These are phyloP conservation scores for Anser cygnoides DNA, from an alignment of 2,113 vertebrate genomes.

Conservation along the genomic window DNA sequence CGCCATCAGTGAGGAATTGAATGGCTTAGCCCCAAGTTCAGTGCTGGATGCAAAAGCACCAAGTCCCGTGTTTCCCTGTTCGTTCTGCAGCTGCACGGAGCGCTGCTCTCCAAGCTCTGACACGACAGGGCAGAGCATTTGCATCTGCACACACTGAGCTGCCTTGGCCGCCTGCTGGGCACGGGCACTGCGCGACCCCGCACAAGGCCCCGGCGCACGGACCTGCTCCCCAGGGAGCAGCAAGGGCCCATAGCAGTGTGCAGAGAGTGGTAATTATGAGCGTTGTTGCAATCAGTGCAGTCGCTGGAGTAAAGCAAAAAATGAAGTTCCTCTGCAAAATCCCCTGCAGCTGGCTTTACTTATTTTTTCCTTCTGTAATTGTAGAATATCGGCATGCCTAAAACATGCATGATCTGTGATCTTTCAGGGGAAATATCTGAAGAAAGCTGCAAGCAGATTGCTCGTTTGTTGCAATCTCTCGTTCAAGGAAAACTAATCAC, in stretches of 20 bases:
- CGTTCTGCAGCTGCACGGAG: no score
- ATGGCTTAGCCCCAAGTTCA: background rate
- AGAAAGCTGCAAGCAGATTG: background rate
- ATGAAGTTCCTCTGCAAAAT: background rate
- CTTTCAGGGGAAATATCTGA: background rate
- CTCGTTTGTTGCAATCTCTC: background rate
- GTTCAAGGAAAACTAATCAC: background rate
- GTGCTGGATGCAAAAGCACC: no score
- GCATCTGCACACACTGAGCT: no score
- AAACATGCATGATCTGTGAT: accelerated
- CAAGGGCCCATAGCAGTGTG: no score
- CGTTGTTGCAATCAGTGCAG: accelerated
- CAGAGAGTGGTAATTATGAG: accelerated
- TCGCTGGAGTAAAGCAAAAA: background rate
- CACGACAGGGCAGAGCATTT: no score
- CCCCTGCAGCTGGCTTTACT: background rate
- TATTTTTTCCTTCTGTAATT: background rate
- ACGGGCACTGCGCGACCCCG: no score
- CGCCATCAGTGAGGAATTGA: background rate
- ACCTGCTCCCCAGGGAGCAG: no score
- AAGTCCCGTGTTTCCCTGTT: no score
- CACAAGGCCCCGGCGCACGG: no score
- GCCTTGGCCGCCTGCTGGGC: no score
- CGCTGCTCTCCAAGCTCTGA: no score
- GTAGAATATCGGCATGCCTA: background rate